phyloP scores from a whole-genome alignment of 2,797 vertebrate genomes.

The Microchirus variegatus region DNA sequence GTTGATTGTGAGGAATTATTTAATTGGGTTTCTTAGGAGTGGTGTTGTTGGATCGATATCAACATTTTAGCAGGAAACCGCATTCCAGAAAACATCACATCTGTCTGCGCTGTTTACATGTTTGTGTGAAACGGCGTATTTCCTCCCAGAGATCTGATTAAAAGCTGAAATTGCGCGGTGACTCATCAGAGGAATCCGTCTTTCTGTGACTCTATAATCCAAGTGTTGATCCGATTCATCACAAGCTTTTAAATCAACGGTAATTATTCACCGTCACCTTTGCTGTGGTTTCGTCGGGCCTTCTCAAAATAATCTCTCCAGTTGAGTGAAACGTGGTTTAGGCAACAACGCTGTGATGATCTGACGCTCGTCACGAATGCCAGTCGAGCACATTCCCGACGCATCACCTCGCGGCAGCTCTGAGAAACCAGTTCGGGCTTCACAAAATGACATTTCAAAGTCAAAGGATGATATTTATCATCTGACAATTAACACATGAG shows the following conservation, averaged over 20 bases:
- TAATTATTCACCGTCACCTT: constrained; percentile 63
- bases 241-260: constrained; percentile 57
- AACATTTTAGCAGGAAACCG: constrained; percentile 18
- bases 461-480: constrained; percentile 68
- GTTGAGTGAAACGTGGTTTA: constrained; percentile 73
- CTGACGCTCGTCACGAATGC: constrained; percentile 69
- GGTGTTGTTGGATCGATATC: background rate
- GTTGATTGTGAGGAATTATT: background rate
- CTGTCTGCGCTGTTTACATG: constrained; percentile 5
- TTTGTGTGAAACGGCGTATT: background rate
- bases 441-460: constrained; percentile 54
- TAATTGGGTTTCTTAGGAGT: constrained; percentile 7
- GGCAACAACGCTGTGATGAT: constrained; percentile 72
- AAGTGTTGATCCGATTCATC: constrained; percentile 54
- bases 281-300: constrained; percentile 57
- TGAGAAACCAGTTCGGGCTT: constrained; percentile 58
- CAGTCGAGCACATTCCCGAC: constrained; percentile 71
- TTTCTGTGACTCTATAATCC: constrained; percentile 42
- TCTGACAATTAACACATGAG: constrained; percentile 57
- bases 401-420: constrained; percentile 64
- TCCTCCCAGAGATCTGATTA: constrained; percentile 34
- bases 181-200: constrained; percentile 37
- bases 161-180: constrained; percentile 26
- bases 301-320: constrained; percentile 52
- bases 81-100: constrained; percentile 11